These are phyloP conservation scores for Phaetusa simplex DNA, from an alignment of 2,113 vertebrate genomes.

Conservation along the genomic window DNA sequence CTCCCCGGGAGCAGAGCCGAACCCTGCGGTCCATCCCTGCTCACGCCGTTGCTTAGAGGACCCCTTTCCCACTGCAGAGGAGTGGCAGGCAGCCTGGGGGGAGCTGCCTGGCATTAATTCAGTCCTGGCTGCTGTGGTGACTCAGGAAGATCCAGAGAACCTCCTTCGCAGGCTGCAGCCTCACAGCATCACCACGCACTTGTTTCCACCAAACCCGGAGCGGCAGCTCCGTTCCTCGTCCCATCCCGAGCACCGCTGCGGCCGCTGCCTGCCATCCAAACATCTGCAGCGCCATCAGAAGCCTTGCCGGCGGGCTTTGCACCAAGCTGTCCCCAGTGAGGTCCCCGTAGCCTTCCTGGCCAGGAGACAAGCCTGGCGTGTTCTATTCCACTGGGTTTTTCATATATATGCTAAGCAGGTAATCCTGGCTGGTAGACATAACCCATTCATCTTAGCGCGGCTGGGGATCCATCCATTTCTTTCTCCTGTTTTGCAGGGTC, in stretches of 20 bases:
- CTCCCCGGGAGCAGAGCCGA: neutral
- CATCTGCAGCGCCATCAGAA: neutral
- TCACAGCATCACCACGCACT: neutral
- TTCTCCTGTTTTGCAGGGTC: neutral
- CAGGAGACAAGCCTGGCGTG: neutral
- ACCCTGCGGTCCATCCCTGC: fast-evolving
- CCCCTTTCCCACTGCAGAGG: neutral
- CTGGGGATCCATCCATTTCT: neutral
- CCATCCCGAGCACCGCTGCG: neutral
- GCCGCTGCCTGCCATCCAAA: neutral
- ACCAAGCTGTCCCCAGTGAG: neutral
- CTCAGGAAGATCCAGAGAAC: neutral
- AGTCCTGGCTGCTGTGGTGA: neutral
- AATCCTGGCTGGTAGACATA: neutral
- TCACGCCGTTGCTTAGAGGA: neutral
- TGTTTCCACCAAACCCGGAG: neutral
- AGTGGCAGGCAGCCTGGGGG: neutral
- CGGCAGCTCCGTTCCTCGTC: neutral
- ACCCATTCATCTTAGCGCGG: neutral
- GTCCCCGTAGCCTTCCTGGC: neutral
- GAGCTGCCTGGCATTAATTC: fast-evolving
- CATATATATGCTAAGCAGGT: conserved; percentile 1
- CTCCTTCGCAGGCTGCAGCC: neutral
- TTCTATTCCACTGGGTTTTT: neutral
- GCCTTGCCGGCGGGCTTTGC: neutral